Evolutionary conservation across 2,113 vertebrate species (phyloP).

Genomic region (Corvus hawaiiensis): DNA sequence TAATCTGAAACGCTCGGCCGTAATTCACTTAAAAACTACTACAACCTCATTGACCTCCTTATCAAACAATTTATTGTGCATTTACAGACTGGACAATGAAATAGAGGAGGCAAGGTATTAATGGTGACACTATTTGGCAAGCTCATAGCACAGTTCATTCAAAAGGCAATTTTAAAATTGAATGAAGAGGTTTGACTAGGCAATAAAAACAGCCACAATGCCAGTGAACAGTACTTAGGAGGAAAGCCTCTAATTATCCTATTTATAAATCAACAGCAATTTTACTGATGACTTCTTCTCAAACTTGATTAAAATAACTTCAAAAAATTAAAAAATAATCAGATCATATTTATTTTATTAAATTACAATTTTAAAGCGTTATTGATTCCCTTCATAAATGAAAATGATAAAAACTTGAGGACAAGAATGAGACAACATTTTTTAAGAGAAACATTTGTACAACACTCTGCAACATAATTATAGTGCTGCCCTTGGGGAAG

Average conservation of each 20-base stretch:
- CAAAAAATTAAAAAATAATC: slow-evolving; percentile 82
- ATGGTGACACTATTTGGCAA: slow-evolving; percentile 81
- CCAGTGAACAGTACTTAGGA: slow-evolving; percentile 82
- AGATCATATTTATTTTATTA: slow-evolving; percentile 84
- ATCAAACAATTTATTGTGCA: slow-evolving; percentile 80
- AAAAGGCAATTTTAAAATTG: slow-evolving; percentile 99
- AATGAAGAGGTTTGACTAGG: slow-evolving; percentile 94
- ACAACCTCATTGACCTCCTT: slow-evolving; percentile 78
- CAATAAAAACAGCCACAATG: slow-evolving; percentile 88
- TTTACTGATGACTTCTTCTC: slow-evolving; percentile 90
- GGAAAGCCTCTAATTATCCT: slow-evolving; percentile 89
- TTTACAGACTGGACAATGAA: slow-evolving; percentile 77
- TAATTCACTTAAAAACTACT: slow-evolving; percentile 78
- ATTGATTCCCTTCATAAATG: slow-evolving; percentile 67
- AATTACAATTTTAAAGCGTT: slow-evolving; percentile 74
- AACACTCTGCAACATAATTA: slow-evolving; percentile 77
- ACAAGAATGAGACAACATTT: slow-evolving; percentile 75
- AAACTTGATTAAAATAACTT: slow-evolving; percentile 90
- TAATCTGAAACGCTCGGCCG: slow-evolving; percentile 53
- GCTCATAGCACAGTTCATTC: slow-evolving; percentile 84
- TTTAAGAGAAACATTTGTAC: slow-evolving; percentile 76
- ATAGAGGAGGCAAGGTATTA: slow-evolving; percentile 83
- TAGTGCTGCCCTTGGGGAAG: slow-evolving; percentile 81
- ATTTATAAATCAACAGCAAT: slow-evolving; percentile 97
- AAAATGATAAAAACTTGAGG: slow-evolving; percentile 74